Conservation (phyloP, 2,888 invertebrate species). For the Microplitis manilae region DNA sequence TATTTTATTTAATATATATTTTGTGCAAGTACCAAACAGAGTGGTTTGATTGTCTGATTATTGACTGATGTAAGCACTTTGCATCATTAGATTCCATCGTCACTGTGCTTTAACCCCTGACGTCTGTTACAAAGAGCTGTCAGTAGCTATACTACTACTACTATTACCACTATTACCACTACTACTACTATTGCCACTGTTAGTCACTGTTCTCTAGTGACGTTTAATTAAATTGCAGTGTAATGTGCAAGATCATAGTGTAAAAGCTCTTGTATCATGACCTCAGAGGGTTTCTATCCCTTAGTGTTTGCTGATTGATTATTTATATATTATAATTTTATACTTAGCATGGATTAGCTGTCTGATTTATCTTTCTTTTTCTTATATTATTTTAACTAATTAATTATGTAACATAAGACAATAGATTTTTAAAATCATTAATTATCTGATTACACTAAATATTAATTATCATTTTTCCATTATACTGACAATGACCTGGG, state of each 20-base stretch:
- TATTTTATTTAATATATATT: neutral
- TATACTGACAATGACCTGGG: too few species aligned
- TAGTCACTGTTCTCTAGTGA: neutral
- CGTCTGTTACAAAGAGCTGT: conserved; percentile 14
- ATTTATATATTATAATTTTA: neutral
- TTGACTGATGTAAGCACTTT: conserved; percentile 44
- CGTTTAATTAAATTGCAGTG: neutral
- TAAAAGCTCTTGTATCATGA: neutral
- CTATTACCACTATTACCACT: neutral
- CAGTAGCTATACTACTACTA: neutral
- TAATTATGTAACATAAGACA: neutral
- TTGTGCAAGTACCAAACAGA: conserved; percentile 26
- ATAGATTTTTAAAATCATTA: too few species aligned
- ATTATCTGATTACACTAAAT: neutral
- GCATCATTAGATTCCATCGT: conserved; percentile 41
- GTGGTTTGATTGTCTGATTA: conserved; percentile 43
- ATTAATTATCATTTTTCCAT: neutral
- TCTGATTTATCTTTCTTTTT: neutral
- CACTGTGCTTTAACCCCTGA: conserved; percentile 24
- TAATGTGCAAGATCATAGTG: neutral
- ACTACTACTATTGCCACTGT: neutral
- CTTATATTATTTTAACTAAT: neutral
- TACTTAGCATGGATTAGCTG: conserved; percentile 6
- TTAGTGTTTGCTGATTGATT: neutral
- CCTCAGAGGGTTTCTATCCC: conserved; percentile 5